Evolutionary conservation across 2,888 invertebrate species (phyloP).

Genomic region (Mimas tiliae): DNA sequence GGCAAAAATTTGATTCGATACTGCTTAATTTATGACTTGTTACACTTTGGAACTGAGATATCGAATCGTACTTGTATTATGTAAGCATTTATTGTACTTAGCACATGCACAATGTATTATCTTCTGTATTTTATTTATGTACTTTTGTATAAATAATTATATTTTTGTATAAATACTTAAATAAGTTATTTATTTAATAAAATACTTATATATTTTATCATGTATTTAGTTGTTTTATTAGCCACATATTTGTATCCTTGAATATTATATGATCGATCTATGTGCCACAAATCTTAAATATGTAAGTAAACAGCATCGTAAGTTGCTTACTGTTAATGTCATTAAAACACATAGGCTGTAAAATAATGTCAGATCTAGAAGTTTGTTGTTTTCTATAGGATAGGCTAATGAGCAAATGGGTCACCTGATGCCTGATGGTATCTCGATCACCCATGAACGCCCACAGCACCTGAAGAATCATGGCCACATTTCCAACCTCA

Average conservation of each 20-base stretch:
- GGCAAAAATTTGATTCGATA: background rate
- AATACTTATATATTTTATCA: background rate
- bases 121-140: background rate
- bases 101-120: conserved; percentile 1
- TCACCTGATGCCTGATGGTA: too few species aligned
- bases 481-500: too few species aligned
- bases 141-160: too few species aligned
- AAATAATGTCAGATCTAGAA: too few species aligned
- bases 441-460: too few species aligned
- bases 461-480: too few species aligned
- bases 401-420: too few species aligned
- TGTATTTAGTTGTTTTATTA: conserved; percentile 5
- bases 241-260: background rate
- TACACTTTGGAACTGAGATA: background rate
- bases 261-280: background rate
- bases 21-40: background rate
- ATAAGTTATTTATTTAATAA: background rate
- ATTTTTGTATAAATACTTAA: background rate
- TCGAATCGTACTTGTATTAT: background rate
- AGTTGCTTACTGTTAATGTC: too few species aligned
- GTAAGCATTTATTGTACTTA: background rate
- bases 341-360: too few species aligned
- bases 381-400: too few species aligned
- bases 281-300: background rate
- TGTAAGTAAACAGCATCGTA: too few species aligned